These are phyloP conservation scores for Nicator chloris DNA, from an alignment of 2,113 vertebrate genomes.

Conservation along the genomic window DNA sequence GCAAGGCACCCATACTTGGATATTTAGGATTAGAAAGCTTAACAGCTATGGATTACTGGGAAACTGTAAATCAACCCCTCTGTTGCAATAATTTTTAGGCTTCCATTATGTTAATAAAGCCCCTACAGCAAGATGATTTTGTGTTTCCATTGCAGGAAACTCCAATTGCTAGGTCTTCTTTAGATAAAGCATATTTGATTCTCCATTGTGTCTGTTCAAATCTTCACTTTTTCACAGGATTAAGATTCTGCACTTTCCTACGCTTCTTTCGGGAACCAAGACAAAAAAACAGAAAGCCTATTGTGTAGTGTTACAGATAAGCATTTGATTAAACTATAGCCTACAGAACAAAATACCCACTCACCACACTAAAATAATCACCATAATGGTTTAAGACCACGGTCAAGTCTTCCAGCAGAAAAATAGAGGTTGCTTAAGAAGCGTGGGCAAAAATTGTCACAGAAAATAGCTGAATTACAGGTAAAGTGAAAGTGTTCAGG, in stretches of 20 bases:
- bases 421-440: background rate
- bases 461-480: background rate
- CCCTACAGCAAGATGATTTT: slow-evolving; percentile 54
- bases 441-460: background rate
- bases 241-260: slow-evolving; percentile 16
- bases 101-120: slow-evolving; percentile 58
- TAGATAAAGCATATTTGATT: slow-evolving; percentile 39
- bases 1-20: slow-evolving; percentile 7
- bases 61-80: slow-evolving; percentile 33
- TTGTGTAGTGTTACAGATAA: slow-evolving; percentile 44
- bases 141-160: slow-evolving; percentile 30
- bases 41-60: slow-evolving; percentile 44
- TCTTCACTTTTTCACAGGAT: slow-evolving; percentile 29
- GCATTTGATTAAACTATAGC: slow-evolving; percentile 56
- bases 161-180: slow-evolving; percentile 33
- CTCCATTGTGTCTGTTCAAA: slow-evolving; percentile 34
- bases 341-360: slow-evolving; percentile 48
- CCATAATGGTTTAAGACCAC: slow-evolving; percentile 21
- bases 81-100: slow-evolving; percentile 34
- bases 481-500: background rate
- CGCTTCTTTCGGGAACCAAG: slow-evolving; percentile 29
- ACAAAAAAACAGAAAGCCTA: slow-evolving; percentile 37
- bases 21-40: slow-evolving; percentile 49
- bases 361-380: slow-evolving; percentile 44
- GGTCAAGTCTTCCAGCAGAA: background rate